Conservation (phyloP, 1,140 invertebrate species). For the Caerostris extrusa region DNA sequence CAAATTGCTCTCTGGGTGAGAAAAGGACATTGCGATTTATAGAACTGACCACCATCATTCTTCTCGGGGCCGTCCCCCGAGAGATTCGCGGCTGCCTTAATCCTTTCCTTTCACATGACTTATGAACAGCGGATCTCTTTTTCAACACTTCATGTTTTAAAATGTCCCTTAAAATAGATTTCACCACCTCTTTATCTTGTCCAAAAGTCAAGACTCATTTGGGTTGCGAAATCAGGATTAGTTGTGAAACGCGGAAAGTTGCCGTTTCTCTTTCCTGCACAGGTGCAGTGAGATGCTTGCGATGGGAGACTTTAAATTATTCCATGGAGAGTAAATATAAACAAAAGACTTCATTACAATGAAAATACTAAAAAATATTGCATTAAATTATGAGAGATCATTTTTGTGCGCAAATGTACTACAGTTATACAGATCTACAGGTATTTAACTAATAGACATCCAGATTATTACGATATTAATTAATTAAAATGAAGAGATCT, state of each 20-base stretch:
- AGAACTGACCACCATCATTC: slow-evolving; percentile 69
- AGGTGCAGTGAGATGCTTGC: too few species aligned
- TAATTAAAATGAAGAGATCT: too few species aligned
- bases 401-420: too few species aligned
- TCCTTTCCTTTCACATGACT: slow-evolving; percentile 50
- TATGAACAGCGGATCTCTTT: slow-evolving; percentile 32
- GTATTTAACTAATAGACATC: too few species aligned
- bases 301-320: too few species aligned
- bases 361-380: too few species aligned
- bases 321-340: too few species aligned
- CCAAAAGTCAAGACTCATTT: not conserved
- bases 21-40: slow-evolving; percentile 72
- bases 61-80: slow-evolving; percentile 25
- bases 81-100: slow-evolving; percentile 17
- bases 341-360: too few species aligned
- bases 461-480: too few species aligned
- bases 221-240: not conserved
- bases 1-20: slow-evolving; percentile 72
- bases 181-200: not conserved
- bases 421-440: too few species aligned
- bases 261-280: too few species aligned
- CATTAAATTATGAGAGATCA: too few species aligned
- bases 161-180: slow-evolving; percentile 2
- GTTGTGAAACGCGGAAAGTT: not conserved
- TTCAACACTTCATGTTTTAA: slow-evolving; percentile 4